phyloP scores from a whole-genome alignment of 2,113 vertebrate genomes.

The Pachypanchax playfairii region DNA sequence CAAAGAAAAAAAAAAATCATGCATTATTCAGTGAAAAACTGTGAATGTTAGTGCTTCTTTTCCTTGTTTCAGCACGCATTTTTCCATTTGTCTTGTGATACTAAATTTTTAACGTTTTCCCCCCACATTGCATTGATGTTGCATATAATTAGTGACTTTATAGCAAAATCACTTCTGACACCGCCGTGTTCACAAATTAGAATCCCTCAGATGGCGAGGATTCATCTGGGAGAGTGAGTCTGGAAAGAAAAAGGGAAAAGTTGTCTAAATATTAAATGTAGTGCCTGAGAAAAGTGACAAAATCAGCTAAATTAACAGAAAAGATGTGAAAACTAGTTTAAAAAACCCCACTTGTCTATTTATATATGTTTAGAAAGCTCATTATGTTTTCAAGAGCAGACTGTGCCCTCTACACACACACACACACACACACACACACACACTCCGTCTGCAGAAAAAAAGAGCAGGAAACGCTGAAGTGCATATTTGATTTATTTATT shows the following conservation, averaged over 20 bases:
- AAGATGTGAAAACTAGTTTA: conserved; percentile 82
- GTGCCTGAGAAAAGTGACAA: conserved; percentile 89
- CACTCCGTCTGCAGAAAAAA: conserved; percentile 69
- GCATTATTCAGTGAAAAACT: conserved; percentile 94
- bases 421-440: no score
- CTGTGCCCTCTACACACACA: conserved; percentile 65
- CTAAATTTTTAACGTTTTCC: conserved; percentile 96
- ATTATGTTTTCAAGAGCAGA: conserved; percentile 65
- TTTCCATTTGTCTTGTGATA: conserved; percentile 92
- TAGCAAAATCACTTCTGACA: conserved; percentile 97
- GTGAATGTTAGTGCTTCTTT: conserved; percentile 88
- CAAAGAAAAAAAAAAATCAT: conserved; percentile 82
- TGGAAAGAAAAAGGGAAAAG: conserved; percentile 82
- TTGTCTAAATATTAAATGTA: conserved; percentile 94
- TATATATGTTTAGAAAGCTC: conserved; percentile 74
- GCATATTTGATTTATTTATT: conserved; percentile 86
- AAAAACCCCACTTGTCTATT: conserved; percentile 73
- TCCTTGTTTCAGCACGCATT: conserved; percentile 90
- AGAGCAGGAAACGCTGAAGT: conserved; percentile 78
- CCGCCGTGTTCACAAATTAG: conserved; percentile 90
- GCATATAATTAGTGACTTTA: conserved; percentile 96
- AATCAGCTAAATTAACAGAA: conserved; percentile 95
- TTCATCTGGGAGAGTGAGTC: conserved; percentile 88
- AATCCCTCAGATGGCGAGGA: conserved; percentile 89
- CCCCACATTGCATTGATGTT: conserved; percentile 95